phyloP scores from a whole-genome alignment of 2,797 vertebrate genomes.

The Molossus alvarezi region DNA sequence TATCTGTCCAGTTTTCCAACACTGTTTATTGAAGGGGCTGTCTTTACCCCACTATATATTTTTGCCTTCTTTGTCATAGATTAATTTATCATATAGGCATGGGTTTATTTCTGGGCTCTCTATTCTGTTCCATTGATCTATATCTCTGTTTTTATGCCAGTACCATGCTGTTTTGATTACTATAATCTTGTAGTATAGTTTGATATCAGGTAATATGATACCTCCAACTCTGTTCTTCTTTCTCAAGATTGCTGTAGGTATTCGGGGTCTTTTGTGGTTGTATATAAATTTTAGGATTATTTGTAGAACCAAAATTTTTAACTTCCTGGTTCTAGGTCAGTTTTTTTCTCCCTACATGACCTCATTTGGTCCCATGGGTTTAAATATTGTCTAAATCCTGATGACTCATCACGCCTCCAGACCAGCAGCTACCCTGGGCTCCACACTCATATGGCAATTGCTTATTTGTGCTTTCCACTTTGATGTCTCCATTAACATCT shows the following conservation, averaged over 20 bases:
- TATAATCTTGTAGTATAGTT: background rate
- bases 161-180: background rate
- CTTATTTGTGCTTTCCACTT: background rate
- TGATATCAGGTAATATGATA: background rate
- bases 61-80: background rate
- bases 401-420: background rate
- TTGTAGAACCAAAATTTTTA: conserved; percentile 14
- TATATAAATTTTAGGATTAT: background rate
- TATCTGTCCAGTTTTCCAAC: background rate
- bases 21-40: background rate
- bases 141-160: background rate
- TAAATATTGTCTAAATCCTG: background rate
- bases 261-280: background rate
- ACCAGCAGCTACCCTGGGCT: background rate
- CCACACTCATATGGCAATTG: background rate
- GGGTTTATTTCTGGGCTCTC: background rate
- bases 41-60: background rate
- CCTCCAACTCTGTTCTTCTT: background rate
- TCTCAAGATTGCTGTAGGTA: background rate
- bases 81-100: background rate
- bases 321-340: background rate
- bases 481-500: background rate
- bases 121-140: background rate
- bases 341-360: background rate
- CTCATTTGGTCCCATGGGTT: background rate